phyloP scores from a whole-genome alignment of 2,113 vertebrate species.

The Indicator indicator region DNA sequence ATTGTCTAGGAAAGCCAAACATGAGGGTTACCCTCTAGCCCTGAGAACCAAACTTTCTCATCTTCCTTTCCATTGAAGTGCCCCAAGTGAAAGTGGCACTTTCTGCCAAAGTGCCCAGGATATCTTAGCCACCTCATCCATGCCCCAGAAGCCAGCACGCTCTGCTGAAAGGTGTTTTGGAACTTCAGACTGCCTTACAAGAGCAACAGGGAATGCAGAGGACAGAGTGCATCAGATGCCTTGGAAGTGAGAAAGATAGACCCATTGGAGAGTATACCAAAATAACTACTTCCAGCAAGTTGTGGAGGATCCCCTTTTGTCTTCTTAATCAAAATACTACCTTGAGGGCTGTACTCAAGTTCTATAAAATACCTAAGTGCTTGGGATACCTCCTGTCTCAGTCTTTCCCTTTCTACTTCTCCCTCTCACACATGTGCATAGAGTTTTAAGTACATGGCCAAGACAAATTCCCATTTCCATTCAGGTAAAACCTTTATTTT shows the following conservation, averaged over 20 bases:
- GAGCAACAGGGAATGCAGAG: not conserved
- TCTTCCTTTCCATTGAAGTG: not conserved
- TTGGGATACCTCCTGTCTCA: not conserved
- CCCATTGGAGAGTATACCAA: not conserved
- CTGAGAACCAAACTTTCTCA: not conserved
- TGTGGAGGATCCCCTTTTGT: not conserved
- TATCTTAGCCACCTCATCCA: not conserved
- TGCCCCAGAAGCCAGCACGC: rapidly evolving
- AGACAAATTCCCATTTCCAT: not conserved
- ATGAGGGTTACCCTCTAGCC: not conserved
- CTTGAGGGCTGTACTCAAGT: not conserved
- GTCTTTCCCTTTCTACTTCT: not conserved
- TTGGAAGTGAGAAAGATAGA: not conserved
- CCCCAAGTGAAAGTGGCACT: not conserved
- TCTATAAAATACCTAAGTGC: not conserved
- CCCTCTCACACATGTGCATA: not conserved
- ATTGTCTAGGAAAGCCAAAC: not conserved
- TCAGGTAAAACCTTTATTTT: too few relatives aligned
- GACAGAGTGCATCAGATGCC: not conserved
- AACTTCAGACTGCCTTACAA: not conserved
- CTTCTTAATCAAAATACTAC: not conserved
- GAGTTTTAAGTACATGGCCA: not conserved
- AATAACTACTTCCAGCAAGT: not conserved
- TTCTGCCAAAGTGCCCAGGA: not conserved
- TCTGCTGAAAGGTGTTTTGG: not conserved